Evolutionary conservation across 2,113 vertebrate genomes (phyloP).

Genomic region (Taurulus bubalis): DNA sequence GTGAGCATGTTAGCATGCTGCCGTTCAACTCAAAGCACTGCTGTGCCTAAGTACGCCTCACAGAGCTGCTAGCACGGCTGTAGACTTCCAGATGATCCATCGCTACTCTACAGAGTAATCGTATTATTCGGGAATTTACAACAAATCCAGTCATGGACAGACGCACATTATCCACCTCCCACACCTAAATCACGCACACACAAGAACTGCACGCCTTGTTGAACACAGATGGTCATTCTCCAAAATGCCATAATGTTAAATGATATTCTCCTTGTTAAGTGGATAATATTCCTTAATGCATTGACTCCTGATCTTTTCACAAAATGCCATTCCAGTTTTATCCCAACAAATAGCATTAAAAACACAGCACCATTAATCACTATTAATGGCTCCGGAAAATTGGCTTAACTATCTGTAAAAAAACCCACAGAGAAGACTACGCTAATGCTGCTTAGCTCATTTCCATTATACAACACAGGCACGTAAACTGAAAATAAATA

Average conservation of each 20-base stretch:
- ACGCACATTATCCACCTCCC: conserved; percentile 18
- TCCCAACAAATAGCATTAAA: conserved; percentile 51
- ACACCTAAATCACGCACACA: conserved; percentile 1
- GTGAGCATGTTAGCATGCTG: not conserved
- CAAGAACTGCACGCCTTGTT: conserved; percentile 13
- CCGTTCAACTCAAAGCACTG: not conserved
- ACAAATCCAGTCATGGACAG: conserved; percentile 11
- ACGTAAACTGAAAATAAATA: conserved; percentile 61
- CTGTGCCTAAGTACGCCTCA: not conserved
- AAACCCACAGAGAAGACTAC: conserved; percentile 62
- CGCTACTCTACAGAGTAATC: conserved; percentile 4
- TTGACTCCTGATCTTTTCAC: conserved; percentile 42
- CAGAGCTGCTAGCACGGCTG: not conserved
- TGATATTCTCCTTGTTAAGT: conserved; percentile 37
- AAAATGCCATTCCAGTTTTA: conserved; percentile 36
- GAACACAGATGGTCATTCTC: conserved; percentile 38
- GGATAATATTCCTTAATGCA: conserved; percentile 37
- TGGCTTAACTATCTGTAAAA: conserved; percentile 69
- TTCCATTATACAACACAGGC: conserved; percentile 52
- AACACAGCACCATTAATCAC: conserved; percentile 63
- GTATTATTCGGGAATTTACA: conserved; percentile 37
- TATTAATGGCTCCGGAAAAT: conserved; percentile 70
- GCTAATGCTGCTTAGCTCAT: conserved; percentile 58
- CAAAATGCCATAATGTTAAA: conserved; percentile 38
- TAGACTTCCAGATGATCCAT: conserved; percentile 8